A percentile compares a stretch with the other conserved stretches of the same genome.
Conservation (phyloP, 2,888 invertebrate species). For the Synergus gifuensis region DNA sequence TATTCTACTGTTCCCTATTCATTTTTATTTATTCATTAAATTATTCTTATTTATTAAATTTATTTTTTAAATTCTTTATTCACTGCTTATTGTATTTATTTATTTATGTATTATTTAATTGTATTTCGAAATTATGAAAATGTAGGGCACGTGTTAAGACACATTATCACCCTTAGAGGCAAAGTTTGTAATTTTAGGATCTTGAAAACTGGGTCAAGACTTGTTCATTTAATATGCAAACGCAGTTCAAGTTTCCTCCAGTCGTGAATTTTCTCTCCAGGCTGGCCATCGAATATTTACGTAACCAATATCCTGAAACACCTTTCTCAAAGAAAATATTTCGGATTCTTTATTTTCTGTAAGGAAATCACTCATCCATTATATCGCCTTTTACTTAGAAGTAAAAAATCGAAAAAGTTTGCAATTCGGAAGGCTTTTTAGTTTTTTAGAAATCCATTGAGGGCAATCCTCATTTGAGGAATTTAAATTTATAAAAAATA, state of each 20-base stretch:
- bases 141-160: background rate
- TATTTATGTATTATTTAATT: background rate
- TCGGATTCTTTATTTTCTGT: background rate
- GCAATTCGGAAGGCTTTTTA: background rate
- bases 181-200: slow-evolving; percentile 20
- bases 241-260: background rate
- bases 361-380: no score
- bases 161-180: slow-evolving; percentile 4
- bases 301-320: background rate
- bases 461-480: background rate
- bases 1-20: background rate
- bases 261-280: background rate
- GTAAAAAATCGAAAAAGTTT: background rate
- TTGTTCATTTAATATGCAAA: background rate
- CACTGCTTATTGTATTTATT: no score
- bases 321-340: background rate
- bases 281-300: background rate
- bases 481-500: no score
- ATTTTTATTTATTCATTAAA: background rate
- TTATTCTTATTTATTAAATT: no score
- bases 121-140: background rate
- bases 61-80: no score
- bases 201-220: slow-evolving; percentile 17
- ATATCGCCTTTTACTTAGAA: background rate
- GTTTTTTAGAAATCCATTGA: background rate